Evolutionary conservation across 2,888 invertebrate genomes (phyloP).

Genomic region (Agrenia bidenticulata): DNA sequence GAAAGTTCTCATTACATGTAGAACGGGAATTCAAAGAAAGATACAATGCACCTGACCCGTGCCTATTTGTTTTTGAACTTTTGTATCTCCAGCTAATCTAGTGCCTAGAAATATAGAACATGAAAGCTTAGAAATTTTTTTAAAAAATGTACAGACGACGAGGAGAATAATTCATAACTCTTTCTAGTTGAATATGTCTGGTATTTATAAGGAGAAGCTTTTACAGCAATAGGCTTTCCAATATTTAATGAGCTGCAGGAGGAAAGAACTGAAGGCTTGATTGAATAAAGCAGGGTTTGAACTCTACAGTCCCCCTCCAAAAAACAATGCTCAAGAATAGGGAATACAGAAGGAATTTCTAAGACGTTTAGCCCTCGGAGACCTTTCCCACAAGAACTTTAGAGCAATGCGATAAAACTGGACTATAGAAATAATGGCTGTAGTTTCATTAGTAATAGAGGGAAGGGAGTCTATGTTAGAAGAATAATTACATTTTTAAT

Average conservation of each 20-base stretch:
- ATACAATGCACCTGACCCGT: no score
- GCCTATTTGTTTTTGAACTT: no score
- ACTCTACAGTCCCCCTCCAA: no score
- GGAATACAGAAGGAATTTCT: not conserved
- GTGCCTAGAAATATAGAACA: no score
- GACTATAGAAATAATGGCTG: slow-evolving; percentile 8
- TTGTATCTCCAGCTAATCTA: no score
- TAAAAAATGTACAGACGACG: no score
- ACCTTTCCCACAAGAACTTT: slow-evolving; percentile 10
- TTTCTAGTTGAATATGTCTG: not conserved
- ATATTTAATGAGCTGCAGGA: slow-evolving; percentile 16
- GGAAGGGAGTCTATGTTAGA: slow-evolving; percentile 3
- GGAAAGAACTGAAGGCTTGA: not conserved
- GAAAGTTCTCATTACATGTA: no score
- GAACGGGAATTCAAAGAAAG: no score
- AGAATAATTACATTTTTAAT: slow-evolving; percentile 25
- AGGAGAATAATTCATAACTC: no score
- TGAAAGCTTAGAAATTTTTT: no score
- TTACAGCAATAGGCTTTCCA: not conserved
- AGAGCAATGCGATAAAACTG: slow-evolving; percentile 10
- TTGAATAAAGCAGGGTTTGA: no score
- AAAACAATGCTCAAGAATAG: not conserved
- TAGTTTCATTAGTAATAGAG: slow-evolving; percentile 12
- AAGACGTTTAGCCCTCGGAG: no score
- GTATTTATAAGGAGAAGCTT: not conserved